These are phyloP conservation scores for Hydractinia symbiolongicarpus DNA, from an alignment of 30 jellyfish, hydroid and myxozoan species.

Conservation along the genomic window DNA sequence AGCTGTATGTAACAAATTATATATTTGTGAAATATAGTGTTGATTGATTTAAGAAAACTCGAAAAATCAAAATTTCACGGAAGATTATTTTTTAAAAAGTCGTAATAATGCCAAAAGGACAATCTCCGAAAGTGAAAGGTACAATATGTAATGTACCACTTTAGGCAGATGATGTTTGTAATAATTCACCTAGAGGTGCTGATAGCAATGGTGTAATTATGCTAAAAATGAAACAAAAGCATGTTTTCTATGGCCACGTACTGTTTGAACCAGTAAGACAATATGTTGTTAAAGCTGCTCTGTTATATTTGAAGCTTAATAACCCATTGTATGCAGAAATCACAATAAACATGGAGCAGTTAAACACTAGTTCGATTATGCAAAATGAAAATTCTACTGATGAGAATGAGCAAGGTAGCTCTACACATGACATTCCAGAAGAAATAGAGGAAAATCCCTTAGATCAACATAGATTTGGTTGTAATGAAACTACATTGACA, in stretches of 20 bases:
- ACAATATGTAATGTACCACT: slow-evolving; percentile 21
- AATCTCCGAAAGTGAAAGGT: too few relatives aligned
- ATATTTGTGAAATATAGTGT: too few relatives aligned
- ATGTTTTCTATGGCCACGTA: too few relatives aligned
- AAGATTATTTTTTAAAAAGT: neutral
- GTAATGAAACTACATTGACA: too few relatives aligned
- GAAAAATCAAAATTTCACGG: neutral
- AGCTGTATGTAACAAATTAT: too few relatives aligned
- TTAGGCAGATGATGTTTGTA: neutral
- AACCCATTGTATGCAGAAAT: slow-evolving; percentile 13
- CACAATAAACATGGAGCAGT: too few relatives aligned
- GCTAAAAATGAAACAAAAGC: neutral
- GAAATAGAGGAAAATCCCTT: too few relatives aligned
- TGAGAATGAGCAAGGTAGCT: too few relatives aligned
- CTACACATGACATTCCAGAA: too few relatives aligned
- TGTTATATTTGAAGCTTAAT: neutral
- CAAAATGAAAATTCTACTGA: too few relatives aligned
- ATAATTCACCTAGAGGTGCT: neutral
- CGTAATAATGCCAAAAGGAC: slow-evolving; percentile 27
- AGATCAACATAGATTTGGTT: too few relatives aligned
- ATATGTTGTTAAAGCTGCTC: slow-evolving; percentile 18
- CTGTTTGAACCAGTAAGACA: neutral
- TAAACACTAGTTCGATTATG: too few relatives aligned
- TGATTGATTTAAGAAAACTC: neutral
- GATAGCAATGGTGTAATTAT: slow-evolving; percentile 16